phyloP scores from a whole-genome alignment of 2,888 invertebrate species.

The Trisateles emortualis region DNA sequence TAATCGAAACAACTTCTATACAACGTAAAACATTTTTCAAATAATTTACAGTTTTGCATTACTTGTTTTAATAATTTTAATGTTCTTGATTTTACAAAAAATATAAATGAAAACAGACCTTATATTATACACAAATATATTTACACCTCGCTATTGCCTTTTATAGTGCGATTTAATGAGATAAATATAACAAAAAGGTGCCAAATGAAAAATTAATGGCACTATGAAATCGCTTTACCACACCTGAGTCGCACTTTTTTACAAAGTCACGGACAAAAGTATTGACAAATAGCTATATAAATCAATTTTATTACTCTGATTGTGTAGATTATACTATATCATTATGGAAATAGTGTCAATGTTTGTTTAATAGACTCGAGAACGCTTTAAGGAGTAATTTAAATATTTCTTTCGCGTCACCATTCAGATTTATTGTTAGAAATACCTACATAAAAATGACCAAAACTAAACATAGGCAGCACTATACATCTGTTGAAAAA shows the following conservation, averaged over 20 bases:
- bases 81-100: too few species aligned
- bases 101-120: too few species aligned
- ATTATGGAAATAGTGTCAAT: constrained; percentile 14
- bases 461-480: too few species aligned
- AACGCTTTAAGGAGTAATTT: neutral
- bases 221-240: constrained; percentile 41
- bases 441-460: neutral
- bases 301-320: constrained; percentile 42
- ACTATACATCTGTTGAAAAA: too few species aligned
- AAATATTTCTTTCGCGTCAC: neutral
- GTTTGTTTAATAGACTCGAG: constrained; percentile 12
- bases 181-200: constrained; percentile 34
- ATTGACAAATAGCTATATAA: constrained; percentile 40
- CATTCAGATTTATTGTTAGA: neutral
- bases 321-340: constrained; percentile 27
- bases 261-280: constrained; percentile 29
- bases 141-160: too few species aligned
- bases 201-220: constrained; percentile 37
- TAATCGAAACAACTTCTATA: too few species aligned
- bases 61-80: too few species aligned
- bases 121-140: too few species aligned
- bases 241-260: constrained; percentile 39
- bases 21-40: too few species aligned
- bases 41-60: too few species aligned
- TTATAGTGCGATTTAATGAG: constrained; percentile 11